Conservation (phyloP, 2,797 vertebrate species). For the Acomys russatus region DNA sequence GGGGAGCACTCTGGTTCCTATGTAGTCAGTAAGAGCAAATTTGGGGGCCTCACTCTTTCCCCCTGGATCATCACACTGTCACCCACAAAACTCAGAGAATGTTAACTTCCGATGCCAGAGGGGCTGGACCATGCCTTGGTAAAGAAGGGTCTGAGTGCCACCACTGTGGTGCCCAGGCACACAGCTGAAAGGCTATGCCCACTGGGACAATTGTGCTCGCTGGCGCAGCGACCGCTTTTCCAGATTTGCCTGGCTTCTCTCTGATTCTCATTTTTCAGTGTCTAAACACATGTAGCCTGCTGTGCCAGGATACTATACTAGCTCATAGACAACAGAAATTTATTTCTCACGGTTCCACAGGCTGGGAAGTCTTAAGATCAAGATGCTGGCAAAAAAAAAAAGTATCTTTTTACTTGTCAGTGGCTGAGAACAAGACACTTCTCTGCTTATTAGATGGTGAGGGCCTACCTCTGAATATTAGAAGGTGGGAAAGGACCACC, state of each 20-base stretch:
- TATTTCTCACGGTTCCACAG: not conserved
- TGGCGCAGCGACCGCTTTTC: not conserved
- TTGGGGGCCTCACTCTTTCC: slow-evolving; percentile 19
- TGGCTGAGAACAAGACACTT: not conserved
- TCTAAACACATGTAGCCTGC: not conserved
- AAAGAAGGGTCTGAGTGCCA: not conserved
- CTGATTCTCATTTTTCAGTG: not conserved
- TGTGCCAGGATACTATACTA: not conserved
- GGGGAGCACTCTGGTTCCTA: slow-evolving; percentile 69
- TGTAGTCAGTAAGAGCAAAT: slow-evolving; percentile 69
- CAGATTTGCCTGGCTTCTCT: not conserved
- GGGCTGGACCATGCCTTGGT: not conserved
- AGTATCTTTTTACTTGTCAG: not conserved
- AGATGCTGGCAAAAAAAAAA: not conserved
- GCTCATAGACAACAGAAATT: not conserved
- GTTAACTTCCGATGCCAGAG: not conserved
- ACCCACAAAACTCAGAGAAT: not conserved
- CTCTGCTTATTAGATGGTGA: not conserved
- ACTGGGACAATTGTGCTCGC: not conserved
- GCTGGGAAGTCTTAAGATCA: not conserved
- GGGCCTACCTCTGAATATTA: not conserved
- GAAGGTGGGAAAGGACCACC: not conserved
- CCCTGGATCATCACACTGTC: slow-evolving; percentile 8
- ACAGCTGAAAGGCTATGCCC: not conserved
- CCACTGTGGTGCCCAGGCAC: accelerated